Evolutionary conservation across 2,888 invertebrate species (phyloP), one percentile per base, ranked within the genome.

Genomic region (Leucania comma): DNA sequence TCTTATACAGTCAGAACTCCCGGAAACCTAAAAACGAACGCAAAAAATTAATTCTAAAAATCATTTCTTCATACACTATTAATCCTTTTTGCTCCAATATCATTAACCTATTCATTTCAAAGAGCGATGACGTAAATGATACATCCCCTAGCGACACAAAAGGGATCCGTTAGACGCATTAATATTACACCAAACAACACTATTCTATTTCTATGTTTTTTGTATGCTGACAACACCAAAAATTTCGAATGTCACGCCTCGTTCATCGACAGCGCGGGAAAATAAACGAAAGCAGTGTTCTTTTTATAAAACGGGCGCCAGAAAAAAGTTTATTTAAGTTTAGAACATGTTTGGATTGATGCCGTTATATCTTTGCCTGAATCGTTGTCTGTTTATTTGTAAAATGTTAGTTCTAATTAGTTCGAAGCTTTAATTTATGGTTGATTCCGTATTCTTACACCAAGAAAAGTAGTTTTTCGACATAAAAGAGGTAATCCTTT

Each of bases 221-320:
- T 82, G 72, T 81, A 67, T 38, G 78, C 84, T 86, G 86, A 86
- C 85, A 84, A 91, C 93, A 93, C 88, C 91, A 90, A 91, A 93
- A 91, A 93, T 95, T 95, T 94, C 91, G 81, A 95, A 93, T 95
- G 95, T 95, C 95, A 95, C 95, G 95, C 93, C 95, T 95, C 92
- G 94, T 95, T 94, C 94, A 92, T 92, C 92, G 93, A 83, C 87
- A 87, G 90, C 91, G 91, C 90, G 92, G 93, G 93, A 94, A 94
- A 93, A 93, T 93, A 93, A 93, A 93, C 91, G 91, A 93, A 90
- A 83, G 53, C 73, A 84, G 84, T 89, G 84, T 89, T 91, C 87
- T 87, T 90, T 93, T 93, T 80, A 60, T 74, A 56, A 80, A 69
- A 89, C 80, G 83, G 89, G 90, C 91, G 90, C 90, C 90, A 90